Conservation (phyloP, 2,888 invertebrate species). For the Gryllus longicercus region DNA sequence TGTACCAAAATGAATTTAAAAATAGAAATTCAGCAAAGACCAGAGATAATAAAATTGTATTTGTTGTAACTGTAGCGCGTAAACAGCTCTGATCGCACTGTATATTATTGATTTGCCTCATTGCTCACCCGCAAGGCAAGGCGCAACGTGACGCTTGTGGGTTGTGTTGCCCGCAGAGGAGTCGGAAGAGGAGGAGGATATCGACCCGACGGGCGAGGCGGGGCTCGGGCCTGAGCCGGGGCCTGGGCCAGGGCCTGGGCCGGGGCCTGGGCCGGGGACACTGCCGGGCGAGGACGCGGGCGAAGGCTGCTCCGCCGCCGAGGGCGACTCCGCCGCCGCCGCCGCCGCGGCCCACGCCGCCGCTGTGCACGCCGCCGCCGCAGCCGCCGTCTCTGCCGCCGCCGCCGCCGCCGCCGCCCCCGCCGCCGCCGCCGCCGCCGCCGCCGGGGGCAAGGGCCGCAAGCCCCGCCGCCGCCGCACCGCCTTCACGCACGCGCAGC, state of each 20-base stretch:
- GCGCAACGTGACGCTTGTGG: conserved; percentile 21
- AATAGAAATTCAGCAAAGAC: too few relatives aligned
- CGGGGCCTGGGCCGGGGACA: conserved; percentile 8
- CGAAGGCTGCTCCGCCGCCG: conserved; percentile 19
- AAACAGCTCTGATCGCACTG: too few relatives aligned
- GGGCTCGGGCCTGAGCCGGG: conserved; percentile 23
- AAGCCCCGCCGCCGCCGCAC: conserved; percentile 82
- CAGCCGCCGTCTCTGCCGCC: conserved; percentile 76
- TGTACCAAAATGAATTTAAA: too few relatives aligned
- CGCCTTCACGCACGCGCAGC: conserved; percentile 90
- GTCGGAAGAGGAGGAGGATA: conserved; percentile 33
- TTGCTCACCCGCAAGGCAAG: neutral
- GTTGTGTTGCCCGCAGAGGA: conserved; percentile 27
- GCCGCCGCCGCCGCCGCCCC: conserved; percentile 89
- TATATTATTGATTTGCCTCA: too few relatives aligned
- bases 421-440: conserved; percentile 43
- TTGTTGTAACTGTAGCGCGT: too few relatives aligned
- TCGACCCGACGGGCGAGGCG: conserved; percentile 11
- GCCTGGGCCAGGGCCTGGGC: conserved; percentile 40
- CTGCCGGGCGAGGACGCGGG: conserved; percentile 51
- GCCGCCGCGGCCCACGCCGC: conserved; percentile 41
- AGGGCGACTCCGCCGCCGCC: conserved; percentile 48
- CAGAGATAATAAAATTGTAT: too few relatives aligned
- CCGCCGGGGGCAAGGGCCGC: conserved; percentile 44
- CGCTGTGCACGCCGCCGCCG: conserved; percentile 43